These are phyloP conservation scores for Eupithecia insigniata DNA, from an alignment of 2,888 invertebrate species.

Conservation along the genomic window DNA sequence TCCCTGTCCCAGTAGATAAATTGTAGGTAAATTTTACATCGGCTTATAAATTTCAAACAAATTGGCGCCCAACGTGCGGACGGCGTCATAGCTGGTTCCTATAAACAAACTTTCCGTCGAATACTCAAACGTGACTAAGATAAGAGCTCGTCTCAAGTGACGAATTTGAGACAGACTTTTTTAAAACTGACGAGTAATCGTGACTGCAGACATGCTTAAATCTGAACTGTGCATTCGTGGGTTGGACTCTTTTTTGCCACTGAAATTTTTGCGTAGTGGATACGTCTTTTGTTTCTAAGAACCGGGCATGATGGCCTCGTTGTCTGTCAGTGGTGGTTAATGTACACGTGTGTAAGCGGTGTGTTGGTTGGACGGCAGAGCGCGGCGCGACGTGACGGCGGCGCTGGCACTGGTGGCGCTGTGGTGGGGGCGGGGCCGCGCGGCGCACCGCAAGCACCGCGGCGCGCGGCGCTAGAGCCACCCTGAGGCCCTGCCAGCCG, in stretches of 20 bases:
- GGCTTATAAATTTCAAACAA: constrained; percentile 19
- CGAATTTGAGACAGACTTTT: too few species aligned
- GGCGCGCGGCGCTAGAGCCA: constrained; percentile 83
- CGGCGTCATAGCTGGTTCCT: background rate
- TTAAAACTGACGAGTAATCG: too few species aligned
- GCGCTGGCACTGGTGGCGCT: constrained; percentile 72
- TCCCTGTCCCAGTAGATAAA: background rate
- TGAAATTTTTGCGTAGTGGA: too few species aligned
- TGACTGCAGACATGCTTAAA: too few species aligned
- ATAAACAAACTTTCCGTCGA: background rate
- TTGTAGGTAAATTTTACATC: background rate
- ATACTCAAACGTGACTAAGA: too few species aligned
- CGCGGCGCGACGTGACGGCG: constrained; percentile 65
- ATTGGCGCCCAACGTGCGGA: constrained; percentile 24
- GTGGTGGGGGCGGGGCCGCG: constrained; percentile 70
- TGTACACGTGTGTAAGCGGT: constrained; percentile 32
- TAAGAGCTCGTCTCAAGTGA: too few species aligned
- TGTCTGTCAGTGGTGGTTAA: constrained; percentile 25
- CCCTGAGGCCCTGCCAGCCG: constrained; percentile 69
- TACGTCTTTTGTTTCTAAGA: background rate
- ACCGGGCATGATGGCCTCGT: background rate
- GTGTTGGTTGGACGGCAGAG: constrained; percentile 52
- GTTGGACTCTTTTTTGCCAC: too few species aligned
- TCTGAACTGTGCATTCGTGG: too few species aligned
- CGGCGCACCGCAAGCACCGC: constrained; percentile 82